Conservation (phyloP, 1,140 invertebrate species). For the Ceratina calcarata region DNA sequence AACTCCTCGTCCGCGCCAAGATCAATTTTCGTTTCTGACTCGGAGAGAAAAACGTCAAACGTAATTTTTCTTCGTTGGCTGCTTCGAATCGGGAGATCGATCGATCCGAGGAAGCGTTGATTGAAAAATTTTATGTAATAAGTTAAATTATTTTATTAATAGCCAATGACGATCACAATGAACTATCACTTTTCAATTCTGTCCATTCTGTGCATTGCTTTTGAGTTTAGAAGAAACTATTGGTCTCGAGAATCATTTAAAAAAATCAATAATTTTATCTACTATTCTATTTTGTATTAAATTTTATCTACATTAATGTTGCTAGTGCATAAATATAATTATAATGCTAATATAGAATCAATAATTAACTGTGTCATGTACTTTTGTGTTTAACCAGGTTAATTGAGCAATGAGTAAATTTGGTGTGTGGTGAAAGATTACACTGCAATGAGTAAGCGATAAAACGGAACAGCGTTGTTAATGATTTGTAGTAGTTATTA, state of each 20-base stretch:
- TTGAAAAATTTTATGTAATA: slow-evolving; percentile 1
- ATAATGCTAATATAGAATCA: not conserved
- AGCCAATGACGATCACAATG: not conserved
- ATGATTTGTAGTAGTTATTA: not conserved
- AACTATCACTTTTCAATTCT: not conserved
- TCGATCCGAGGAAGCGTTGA: not conserved
- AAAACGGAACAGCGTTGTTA: not conserved
- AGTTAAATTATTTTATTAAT: slow-evolving; percentile 1
- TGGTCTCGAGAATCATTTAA: no score
- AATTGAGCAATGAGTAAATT: not conserved
- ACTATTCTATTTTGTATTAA: no score
- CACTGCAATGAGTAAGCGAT: not conserved
- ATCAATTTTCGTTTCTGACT: slow-evolving; percentile 11
- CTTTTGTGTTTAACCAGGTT: not conserved
- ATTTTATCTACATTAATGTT: no score
- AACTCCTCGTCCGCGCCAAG: not conserved
- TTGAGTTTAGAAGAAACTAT: no score
- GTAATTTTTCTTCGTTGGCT: not conserved
- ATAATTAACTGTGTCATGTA: not conserved
- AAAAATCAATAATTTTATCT: no score
- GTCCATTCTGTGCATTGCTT: not conserved
- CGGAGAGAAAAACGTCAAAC: not conserved
- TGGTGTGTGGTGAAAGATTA: not conserved
- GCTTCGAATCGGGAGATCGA: not conserved
- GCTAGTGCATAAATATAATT: no score